Base-by-base conservation (phyloP, 2,888 invertebrate genomes). In the Oligia latruncula region DNA sequence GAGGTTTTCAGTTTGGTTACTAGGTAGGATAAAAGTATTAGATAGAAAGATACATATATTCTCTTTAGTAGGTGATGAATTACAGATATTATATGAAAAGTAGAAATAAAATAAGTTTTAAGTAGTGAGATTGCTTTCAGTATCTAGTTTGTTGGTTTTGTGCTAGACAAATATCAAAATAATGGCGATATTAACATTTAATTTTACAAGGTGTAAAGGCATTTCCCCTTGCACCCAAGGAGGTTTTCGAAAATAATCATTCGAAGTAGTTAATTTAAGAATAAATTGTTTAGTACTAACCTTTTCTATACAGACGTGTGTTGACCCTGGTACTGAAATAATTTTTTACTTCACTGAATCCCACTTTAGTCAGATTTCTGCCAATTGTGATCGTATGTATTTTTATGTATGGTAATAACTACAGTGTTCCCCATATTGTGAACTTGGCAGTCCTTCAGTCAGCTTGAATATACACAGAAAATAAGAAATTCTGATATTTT, bases 381-480 rank as follows among this genome's bases (percentile, higher is more conserved):
- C 77, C 87, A 87, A 88, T 88, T 80, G 88, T 68, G 78, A 73
- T 77, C 43, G 71, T 77, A 77, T 80, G 73, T 86, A 82, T 77
- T 52, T 74, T 73, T 80, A 86, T 86, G 83, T 79, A 83, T 78
- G 77, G 76, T 80, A 82, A 88, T 82, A 86, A 73, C 74, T 29
- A 84, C 65, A 78, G 43, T 65, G 43, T 66, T 77, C 29, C 46
- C 73, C 80, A 83, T 85, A 75, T 85, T 77, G 60, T 77, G 68
- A 81, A 73, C 66, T 85, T 68, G 43, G 72, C 65, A 85, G 65
- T 77, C 35, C 46, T 84, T 71, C 65, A 84, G 84, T n/a, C 52
- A 78, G 13, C 49, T 49, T 13, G 13, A 83, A 83, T 78, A 58
- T n/a, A 74, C n/a, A 52, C 4, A 49, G 64, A 70, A 81, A 74